Conservation (phyloP, 2,113 vertebrate genomes). For the Sinocyclocheilus maitianheensis region DNA sequence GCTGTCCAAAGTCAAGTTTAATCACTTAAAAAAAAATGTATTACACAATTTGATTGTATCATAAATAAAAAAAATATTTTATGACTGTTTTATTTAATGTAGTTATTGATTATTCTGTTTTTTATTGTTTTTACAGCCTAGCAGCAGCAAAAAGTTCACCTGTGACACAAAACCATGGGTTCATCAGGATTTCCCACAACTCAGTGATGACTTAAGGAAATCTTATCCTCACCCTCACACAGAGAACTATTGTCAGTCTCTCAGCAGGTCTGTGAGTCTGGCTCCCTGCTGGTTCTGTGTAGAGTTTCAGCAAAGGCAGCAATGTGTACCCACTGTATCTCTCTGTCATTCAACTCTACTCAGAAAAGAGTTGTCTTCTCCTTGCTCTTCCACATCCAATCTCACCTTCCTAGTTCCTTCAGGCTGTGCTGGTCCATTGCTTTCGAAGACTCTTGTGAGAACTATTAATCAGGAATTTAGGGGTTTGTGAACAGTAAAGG, state of each 20-base stretch:
- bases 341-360: conserved; percentile 16
- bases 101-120: neutral
- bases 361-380: conserved; percentile 21
- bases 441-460: neutral
- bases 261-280: conserved; percentile 40
- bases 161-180: neutral
- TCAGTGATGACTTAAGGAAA: conserved; percentile 43
- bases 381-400: neutral
- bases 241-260: conserved; percentile 55
- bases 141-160: neutral
- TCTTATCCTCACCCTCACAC: conserved; percentile 44
- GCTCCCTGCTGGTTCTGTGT: conserved; percentile 42
- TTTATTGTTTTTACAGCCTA: neutral
- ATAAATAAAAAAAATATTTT: neutral
- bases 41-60: neutral
- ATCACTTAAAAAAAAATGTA: neutral
- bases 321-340: conserved; percentile 35
- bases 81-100: neutral
- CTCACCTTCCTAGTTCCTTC: neutral
- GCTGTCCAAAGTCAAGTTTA: neutral
- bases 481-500: neutral
- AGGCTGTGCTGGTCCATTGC: neutral
- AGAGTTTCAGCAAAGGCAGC: conserved; percentile 47
- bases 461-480: neutral
- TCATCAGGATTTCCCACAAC: conserved; percentile 30